A percentile compares a stretch with the other conserved stretches of the same genome.
phyloP scores from a whole-genome alignment of 2,797 vertebrate species.

The Bovichtus diacanthus region DNA sequence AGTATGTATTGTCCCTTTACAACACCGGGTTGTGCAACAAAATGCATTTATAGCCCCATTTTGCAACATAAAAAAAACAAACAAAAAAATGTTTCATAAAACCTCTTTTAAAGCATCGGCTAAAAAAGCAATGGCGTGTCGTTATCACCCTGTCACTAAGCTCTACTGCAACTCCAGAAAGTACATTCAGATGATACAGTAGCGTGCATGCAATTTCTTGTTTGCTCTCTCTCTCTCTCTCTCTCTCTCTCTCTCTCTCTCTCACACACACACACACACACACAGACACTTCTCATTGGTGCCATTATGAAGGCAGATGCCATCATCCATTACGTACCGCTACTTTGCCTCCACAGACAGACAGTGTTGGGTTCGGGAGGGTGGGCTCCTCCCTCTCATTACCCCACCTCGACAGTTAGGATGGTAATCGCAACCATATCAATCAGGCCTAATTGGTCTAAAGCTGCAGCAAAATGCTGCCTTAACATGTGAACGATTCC shows the following conservation, averaged over 20 bases:
- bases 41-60: too few relatives aligned
- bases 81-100: too few relatives aligned
- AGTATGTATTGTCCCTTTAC: too few relatives aligned
- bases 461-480: conserved; percentile 38
- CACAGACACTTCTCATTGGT: conserved; percentile 3
- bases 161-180: neutral
- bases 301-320: conserved; percentile 29
- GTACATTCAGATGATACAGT: neutral
- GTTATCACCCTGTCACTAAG: neutral
- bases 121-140: conserved; percentile 5
- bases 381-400: conserved; percentile 23
- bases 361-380: conserved; percentile 4
- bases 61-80: too few relatives aligned
- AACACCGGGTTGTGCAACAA: too few relatives aligned
- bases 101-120: neutral
- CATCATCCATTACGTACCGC: conserved; percentile 41
- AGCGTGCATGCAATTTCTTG: neutral
- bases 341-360: conserved; percentile 15
- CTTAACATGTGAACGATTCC: conserved; percentile 32
- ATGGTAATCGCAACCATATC: conserved; percentile 45
- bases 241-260: too few relatives aligned
- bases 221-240: neutral
- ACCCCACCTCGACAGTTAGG: conserved; percentile 24
- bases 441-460: conserved; percentile 58
- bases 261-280: neutral